phyloP scores from a whole-genome alignment of 1,140 invertebrate genomes.

The Bombus breviceps region DNA sequence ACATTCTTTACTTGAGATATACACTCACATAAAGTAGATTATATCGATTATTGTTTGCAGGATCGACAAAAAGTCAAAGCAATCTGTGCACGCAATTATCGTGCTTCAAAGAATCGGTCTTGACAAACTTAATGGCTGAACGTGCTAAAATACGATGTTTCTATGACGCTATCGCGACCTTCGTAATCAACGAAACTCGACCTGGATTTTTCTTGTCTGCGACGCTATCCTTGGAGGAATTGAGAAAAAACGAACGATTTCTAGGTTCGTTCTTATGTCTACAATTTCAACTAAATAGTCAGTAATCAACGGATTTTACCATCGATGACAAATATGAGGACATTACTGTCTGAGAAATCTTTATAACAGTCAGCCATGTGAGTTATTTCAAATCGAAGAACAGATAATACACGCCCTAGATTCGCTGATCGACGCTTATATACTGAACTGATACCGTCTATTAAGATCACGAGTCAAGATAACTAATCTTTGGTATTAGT shows the following conservation, averaged over 20 bases:
- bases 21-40: too few relatives aligned
- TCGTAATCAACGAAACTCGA: constrained; percentile 36
- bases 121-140: constrained; percentile 12
- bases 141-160: constrained; percentile 6
- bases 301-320: constrained; percentile 3
- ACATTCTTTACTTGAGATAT: not conserved
- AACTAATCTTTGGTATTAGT: constrained; percentile 46
- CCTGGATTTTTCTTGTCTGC: constrained; percentile 30
- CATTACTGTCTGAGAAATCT: constrained; percentile 18
- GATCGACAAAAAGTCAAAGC: too few relatives aligned
- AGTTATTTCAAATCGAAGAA: constrained; percentile 55
- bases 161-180: constrained; percentile 15
- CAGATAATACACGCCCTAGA: constrained; percentile 43
- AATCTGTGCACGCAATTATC: not conserved
- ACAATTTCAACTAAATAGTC: not conserved
- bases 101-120: constrained; percentile 37
- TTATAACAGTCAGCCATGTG: not conserved
- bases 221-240: constrained; percentile 44
- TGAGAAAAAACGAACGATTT: constrained; percentile 31
- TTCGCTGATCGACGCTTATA: constrained; percentile 41
- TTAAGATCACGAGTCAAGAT: constrained; percentile 58
- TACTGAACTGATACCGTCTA: constrained; percentile 33
- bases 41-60: too few relatives aligned
- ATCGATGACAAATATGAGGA: constrained; percentile 39
- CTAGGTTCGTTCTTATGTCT: constrained; percentile 10